Conservation (phyloP, 2,113 vertebrate genomes). For the Butorides virescens region DNA sequence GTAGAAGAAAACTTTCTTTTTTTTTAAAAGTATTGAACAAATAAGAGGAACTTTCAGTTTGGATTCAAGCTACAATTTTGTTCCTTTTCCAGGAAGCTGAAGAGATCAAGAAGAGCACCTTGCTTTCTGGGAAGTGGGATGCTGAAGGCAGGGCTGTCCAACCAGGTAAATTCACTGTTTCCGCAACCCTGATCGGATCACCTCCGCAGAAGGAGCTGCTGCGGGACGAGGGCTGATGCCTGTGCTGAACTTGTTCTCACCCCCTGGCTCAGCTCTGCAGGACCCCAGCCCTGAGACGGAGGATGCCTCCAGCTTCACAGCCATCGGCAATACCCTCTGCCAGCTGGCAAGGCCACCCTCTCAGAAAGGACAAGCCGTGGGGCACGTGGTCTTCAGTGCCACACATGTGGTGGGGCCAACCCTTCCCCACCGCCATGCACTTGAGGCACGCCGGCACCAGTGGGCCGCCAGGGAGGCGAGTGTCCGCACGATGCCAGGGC, state of each 20-base stretch:
- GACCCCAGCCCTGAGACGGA: neutral
- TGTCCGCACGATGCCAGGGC: accelerated
- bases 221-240: neutral
- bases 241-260: accelerated
- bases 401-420: accelerated
- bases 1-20: neutral
- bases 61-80: neutral
- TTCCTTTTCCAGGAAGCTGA: neutral
- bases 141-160: neutral
- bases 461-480: neutral
- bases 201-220: neutral
- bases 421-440: accelerated
- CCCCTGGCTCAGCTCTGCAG: neutral
- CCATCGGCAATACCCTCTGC: neutral
- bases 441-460: accelerated
- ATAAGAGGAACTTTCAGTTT: neutral
- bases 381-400: neutral
- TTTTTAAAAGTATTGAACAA: neutral
- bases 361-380: neutral
- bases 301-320: neutral
- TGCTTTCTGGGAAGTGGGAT: neutral
- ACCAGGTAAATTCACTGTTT: neutral
- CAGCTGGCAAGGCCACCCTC: neutral
- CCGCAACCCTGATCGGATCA: neutral
- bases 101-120: neutral